Base-by-base conservation (phyloP, 2,888 invertebrate genomes). In the Pherbina coryleti region DNA sequence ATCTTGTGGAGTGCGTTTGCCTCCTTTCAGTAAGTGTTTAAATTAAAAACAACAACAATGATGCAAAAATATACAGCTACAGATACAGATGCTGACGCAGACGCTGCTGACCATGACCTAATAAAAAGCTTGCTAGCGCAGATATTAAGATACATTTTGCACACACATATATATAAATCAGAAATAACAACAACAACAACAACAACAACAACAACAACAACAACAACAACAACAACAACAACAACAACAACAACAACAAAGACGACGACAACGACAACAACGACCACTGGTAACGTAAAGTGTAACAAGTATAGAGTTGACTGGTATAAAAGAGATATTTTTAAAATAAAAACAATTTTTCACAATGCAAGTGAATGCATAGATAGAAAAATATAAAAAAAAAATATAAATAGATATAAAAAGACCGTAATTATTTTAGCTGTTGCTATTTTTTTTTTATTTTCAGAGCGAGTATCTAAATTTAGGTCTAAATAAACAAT, bases 31-130 rank as follows among this genome's bases (percentile, higher is more conserved):
- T n/a, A n/a, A 67, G 19, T 51, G 60, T 28, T 76, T 9, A 70
- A 76, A 71, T 62, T 49, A 76, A 76, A 34, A 55, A 31, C 34
- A 72, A 34, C 19, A 28, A 14, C 69, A 72, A 69, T 11, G 25
- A 49, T 49, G 25, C 17, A 25, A 49, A 49, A 69, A 34, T 60
- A 72, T 57, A 71, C 44, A 60, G 60, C 7, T 64, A 55, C 75
- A 71, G 74, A 66, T 78, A 71, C 66, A 34, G 14, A 64, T 17
- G 55, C 60, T 28, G 44, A 74, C 80, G 78, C 73, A 64, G 69
- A 75, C 69, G 78, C 62, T 17, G 64, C 69, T 79, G 82, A 80
- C 82, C 82, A 80, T 82, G 82, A 82, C 82, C 82, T 79, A 82
- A 81, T 82, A 82, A 82, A 81, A 81, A 22, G 79, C 72, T 80